These are phyloP conservation scores for Sycophaga agraensis DNA, from an alignment of 1,140 invertebrate genomes.

Conservation along the genomic window DNA sequence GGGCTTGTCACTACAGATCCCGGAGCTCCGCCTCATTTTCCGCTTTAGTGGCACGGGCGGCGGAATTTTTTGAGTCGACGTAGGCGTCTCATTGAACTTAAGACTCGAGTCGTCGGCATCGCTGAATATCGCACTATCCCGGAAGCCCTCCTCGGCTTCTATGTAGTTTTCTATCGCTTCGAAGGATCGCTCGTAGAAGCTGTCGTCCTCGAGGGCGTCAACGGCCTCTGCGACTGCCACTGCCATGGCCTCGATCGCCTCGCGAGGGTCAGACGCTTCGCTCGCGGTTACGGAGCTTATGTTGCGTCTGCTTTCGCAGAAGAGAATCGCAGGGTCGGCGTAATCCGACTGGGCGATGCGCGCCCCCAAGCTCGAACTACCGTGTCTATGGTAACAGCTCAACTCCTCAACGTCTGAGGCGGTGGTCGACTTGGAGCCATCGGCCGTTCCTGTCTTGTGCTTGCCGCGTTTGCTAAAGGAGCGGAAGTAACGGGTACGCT, in stretches of 20 bases:
- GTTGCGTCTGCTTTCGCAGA: slow-evolving; percentile 51
- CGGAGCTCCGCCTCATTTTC: slow-evolving; percentile 16
- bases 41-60: slow-evolving; percentile 52
- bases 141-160: slow-evolving; percentile 64
- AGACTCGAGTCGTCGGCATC: slow-evolving; percentile 63
- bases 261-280: slow-evolving; percentile 8
- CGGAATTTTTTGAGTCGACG: slow-evolving; percentile 32
- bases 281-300: not conserved
- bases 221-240: slow-evolving; percentile 28
- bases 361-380: slow-evolving; percentile 78
- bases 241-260: not conserved
- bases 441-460: slow-evolving; percentile 17
- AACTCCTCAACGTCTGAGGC: slow-evolving; percentile 49
- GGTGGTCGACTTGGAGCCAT: slow-evolving; percentile 29
- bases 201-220: slow-evolving; percentile 61
- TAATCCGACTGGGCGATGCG: slow-evolving; percentile 86
- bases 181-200: slow-evolving; percentile 75
- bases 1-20: not conserved
- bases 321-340: slow-evolving; percentile 72
- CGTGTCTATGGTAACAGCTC: slow-evolving; percentile 68
- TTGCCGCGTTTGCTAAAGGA: slow-evolving; percentile 39
- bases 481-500: slow-evolving; percentile 45
- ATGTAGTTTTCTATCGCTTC: slow-evolving; percentile 70
- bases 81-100: slow-evolving; percentile 19
- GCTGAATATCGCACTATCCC: slow-evolving; percentile 83